Percentiles rank a stretch among this genome's conserved stretches.
Conservation (phyloP, 2,113 vertebrate species). For the Parus major region DNA sequence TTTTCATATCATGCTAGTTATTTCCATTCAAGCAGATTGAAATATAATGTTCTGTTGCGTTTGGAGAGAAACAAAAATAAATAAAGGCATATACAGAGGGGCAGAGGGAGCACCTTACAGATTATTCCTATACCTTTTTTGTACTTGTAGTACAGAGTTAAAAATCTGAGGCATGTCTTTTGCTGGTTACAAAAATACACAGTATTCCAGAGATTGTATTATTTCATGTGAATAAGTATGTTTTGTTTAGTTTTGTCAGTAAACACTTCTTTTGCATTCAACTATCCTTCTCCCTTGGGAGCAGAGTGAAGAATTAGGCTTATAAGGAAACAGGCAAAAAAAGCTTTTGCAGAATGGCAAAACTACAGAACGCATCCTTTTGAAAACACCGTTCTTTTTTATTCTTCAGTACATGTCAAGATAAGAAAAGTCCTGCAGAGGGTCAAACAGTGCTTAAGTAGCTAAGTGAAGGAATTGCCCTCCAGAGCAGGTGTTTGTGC, state of each 20-base stretch:
- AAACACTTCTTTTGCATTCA: constrained; percentile 62
- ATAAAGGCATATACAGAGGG: background rate
- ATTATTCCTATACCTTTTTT: background rate
- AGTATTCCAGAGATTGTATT: constrained; percentile 28
- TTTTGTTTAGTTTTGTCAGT: constrained; percentile 65
- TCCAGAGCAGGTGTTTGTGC: constrained; percentile 37
- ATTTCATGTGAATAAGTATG: constrained; percentile 62
- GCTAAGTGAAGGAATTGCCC: constrained; percentile 42
- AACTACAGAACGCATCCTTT: background rate
- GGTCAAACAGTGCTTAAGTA: constrained; percentile 36
- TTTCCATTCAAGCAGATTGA: background rate
- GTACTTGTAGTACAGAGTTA: constrained; percentile 18
- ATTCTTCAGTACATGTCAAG: background rate
- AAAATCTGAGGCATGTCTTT: constrained; percentile 14
- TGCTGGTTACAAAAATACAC: constrained; percentile 20
- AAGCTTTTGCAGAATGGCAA: constrained; percentile 36
- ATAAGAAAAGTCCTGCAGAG: constrained; percentile 32
- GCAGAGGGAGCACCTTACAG: background rate
- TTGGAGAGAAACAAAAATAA: background rate
- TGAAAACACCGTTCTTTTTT: background rate
- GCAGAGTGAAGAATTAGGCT: constrained; percentile 17
- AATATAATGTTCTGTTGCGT: background rate
- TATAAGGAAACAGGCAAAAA: constrained; percentile 21
- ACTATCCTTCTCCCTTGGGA: constrained; percentile 39
- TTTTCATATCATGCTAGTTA: background rate